Percentiles rank a stretch among this genome's conserved stretches.
Evolutionary conservation across 2,797 vertebrate genomes (phyloP).

Genomic region (Anabas testudineus): DNA sequence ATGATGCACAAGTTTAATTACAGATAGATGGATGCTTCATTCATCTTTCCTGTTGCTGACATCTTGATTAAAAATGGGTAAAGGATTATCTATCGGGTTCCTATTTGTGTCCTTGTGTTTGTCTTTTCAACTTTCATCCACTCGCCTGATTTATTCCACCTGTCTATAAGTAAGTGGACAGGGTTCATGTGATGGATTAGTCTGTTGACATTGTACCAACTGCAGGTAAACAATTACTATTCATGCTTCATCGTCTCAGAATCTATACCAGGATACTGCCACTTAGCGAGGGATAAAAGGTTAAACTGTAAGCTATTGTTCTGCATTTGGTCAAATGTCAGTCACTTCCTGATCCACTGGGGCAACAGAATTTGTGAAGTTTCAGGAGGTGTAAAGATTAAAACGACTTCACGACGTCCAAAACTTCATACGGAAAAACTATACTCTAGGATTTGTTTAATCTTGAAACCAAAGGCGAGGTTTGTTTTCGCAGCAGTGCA

Average conservation of each 20-base stretch:
- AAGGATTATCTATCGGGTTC: conserved; percentile 75
- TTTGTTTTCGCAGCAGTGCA: conserved; percentile 6
- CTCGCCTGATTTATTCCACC: conserved; percentile 77
- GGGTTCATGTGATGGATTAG: conserved; percentile 76
- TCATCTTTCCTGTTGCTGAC: conserved; percentile 74
- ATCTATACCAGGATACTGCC: conserved; percentile 83
- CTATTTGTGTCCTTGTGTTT: conserved; percentile 82
- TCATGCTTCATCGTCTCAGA: conserved; percentile 75
- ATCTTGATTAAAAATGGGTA: conserved; percentile 82
- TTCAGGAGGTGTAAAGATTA: conserved; percentile 5
- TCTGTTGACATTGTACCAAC: conserved; percentile 82
- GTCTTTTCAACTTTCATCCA: conserved; percentile 81
- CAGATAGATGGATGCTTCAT: conserved; percentile 77
- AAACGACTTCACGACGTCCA: background rate
- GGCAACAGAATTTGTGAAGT: conserved; percentile 30
- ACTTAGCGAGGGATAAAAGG: conserved; percentile 79
- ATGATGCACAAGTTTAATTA: conserved; percentile 83
- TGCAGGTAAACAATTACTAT: conserved; percentile 84
- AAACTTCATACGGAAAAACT: conserved; percentile 5
- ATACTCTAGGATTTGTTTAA: conserved; percentile 6
- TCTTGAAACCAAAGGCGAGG: conserved; percentile 22
- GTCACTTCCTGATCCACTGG: conserved; percentile 44
- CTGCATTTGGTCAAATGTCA: conserved; percentile 72
- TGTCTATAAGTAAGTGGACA: conserved; percentile 81
- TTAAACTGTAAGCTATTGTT: conserved; percentile 74